A percentile compares a stretch with the other conserved stretches of the same genome.
Evolutionary conservation across 2,113 vertebrate genomes (phyloP).

Genomic region (Petroica traversi): DNA sequence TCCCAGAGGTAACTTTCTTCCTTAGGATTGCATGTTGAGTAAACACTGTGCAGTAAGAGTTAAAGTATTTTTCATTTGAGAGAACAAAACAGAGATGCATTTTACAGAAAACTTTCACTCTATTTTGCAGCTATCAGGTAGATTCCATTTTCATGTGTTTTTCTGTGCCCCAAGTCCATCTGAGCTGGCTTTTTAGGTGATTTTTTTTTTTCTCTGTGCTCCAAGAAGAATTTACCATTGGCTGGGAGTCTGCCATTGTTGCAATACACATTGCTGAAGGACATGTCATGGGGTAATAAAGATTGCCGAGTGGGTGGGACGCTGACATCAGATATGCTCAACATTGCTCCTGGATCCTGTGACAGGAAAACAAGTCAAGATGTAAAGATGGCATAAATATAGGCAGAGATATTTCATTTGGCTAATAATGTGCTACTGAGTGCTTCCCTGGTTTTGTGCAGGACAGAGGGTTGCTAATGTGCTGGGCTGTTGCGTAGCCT

Average conservation of each 20-base stretch:
- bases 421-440: not conserved
- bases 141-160: not conserved
- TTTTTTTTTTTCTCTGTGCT: not conserved
- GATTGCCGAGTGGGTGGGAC: not conserved
- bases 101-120: not conserved
- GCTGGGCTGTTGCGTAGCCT: not conserved
- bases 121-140: not conserved
- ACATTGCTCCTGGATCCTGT: not conserved
- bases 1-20: not conserved
- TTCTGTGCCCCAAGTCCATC: not conserved
- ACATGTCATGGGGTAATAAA: not conserved
- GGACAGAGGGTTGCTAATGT: not conserved
- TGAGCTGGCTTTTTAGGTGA: not conserved
- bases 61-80: not conserved
- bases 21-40: not conserved
- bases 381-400: not conserved
- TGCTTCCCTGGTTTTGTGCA: not conserved
- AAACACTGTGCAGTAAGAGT: not conserved
- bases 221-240: not conserved
- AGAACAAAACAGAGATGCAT: not conserved
- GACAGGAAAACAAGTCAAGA: not conserved
- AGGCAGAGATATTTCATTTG: not conserved
- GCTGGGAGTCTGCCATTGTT: not conserved
- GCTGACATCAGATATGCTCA: not conserved
- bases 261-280: not conserved